Evolutionary conservation across 1,140 invertebrate species (phyloP).

Genomic region (Ridgeia piscesae): DNA sequence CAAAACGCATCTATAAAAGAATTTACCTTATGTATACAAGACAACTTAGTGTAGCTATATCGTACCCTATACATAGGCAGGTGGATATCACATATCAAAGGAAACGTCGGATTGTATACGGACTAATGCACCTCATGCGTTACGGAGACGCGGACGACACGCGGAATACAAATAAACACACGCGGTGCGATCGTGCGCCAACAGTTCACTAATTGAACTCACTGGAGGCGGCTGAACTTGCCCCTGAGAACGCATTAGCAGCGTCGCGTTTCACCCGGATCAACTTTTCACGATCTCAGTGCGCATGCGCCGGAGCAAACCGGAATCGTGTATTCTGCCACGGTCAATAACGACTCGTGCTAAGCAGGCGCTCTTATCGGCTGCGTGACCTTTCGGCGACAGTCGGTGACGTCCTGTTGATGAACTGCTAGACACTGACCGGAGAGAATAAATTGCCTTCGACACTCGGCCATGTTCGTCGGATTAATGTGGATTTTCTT

Average conservation of each 20-base stretch:
- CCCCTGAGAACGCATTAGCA: neutral
- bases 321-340: neutral
- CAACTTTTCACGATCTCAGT: neutral
- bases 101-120: neutral
- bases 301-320: neutral
- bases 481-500: conserved; percentile 1
- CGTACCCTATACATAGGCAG: neutral
- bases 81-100: neutral
- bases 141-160: neutral
- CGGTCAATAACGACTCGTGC: neutral
- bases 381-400: neutral
- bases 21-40: no score
- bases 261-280: neutral
- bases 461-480: neutral
- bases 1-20: no score
- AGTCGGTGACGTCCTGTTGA: neutral
- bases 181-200: neutral
- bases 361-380: neutral
- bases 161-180: neutral
- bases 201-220: neutral
- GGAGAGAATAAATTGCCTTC: neutral
- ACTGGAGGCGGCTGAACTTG: neutral
- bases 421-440: neutral
- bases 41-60: neutral
- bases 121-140: neutral